Evolutionary conservation across 2,113 vertebrate species (phyloP).

Genomic region (Globicephala melas): DNA sequence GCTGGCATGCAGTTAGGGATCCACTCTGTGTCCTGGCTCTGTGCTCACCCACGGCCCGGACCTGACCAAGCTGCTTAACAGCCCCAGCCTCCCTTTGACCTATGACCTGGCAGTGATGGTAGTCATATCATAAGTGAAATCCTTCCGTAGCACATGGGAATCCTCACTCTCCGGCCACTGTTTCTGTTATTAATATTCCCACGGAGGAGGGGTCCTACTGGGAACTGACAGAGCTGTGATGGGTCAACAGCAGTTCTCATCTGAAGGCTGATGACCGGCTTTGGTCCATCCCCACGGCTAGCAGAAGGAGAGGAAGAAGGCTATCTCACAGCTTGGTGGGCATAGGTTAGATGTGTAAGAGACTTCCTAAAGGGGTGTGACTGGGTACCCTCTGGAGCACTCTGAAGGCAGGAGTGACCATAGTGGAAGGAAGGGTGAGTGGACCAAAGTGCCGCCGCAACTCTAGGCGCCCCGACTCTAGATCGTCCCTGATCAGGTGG

Average conservation of each 20-base stretch:
- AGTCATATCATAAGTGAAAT: not conserved
- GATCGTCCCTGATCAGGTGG: not conserved
- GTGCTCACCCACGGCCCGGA: accelerated
- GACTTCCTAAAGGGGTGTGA: not conserved
- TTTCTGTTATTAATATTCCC: not conserved
- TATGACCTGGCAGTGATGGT: not conserved
- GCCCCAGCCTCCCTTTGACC: not conserved
- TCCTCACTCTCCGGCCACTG: not conserved
- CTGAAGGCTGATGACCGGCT: not conserved
- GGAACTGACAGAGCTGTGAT: not conserved
- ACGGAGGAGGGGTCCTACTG: not conserved
- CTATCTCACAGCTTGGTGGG: too few relatives aligned
- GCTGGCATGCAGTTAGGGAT: not conserved
- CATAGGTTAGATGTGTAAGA: not conserved
- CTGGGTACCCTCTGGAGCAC: not conserved
- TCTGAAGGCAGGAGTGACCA: not conserved
- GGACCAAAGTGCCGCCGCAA: not conserved
- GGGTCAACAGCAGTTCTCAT: not conserved
- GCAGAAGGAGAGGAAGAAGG: not conserved
- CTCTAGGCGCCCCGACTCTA: accelerated
- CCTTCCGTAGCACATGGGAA: not conserved
- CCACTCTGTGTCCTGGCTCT: not conserved
- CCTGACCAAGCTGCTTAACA: too few relatives aligned
- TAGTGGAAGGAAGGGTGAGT: not conserved
- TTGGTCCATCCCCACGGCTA: accelerated